Conservation (phyloP, 2,113 vertebrate genomes). For the Odontophorus gujanensis region DNA sequence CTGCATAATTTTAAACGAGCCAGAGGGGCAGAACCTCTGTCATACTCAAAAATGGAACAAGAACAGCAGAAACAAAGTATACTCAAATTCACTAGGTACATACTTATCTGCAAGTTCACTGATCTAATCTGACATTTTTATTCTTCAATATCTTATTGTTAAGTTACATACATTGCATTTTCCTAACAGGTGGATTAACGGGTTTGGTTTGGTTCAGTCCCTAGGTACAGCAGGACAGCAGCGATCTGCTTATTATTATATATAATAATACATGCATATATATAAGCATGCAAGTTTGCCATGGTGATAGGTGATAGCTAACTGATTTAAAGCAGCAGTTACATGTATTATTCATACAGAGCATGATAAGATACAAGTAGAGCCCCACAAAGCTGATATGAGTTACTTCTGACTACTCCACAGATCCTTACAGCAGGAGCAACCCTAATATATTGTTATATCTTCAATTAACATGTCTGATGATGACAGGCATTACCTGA, state of each 20-base stretch:
- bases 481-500: not conserved
- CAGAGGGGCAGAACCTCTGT: not conserved
- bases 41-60: not conserved
- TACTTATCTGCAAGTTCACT: not conserved
- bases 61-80: not conserved
- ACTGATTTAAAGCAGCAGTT: not conserved
- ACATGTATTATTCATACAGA: not conserved
- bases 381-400: not conserved
- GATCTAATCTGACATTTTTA: not conserved
- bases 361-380: not conserved
- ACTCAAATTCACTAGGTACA: not conserved
- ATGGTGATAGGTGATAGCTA: not conserved
- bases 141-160: not conserved
- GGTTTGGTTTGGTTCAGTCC: not conserved
- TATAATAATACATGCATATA: not conserved
- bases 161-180: not conserved
- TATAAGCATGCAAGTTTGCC: not conserved
- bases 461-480: not conserved
- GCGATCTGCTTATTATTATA: not conserved
- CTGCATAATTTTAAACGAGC: not conserved
- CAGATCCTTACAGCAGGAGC: not conserved
- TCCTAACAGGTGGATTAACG: not conserved
- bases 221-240: not conserved
- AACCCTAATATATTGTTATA: accelerated
- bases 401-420: accelerated